Conservation (phyloP, 2,797 vertebrate species). For the Arnoldichthys spilopterus region DNA sequence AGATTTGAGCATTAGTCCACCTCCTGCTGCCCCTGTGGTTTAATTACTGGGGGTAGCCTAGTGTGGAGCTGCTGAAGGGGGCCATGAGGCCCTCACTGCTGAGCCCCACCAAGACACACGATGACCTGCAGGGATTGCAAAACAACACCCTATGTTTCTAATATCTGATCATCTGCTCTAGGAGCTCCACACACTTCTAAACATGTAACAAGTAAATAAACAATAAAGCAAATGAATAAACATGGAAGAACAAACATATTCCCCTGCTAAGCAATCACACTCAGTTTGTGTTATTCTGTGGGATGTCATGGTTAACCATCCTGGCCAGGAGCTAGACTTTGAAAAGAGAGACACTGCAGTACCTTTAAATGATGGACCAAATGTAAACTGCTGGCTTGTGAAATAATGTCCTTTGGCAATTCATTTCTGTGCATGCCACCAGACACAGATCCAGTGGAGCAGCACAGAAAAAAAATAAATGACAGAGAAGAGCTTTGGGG, state of each 20-base stretch:
- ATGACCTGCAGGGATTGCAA: constrained; percentile 33
- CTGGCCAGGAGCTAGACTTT: background rate
- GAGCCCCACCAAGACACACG: constrained; percentile 32
- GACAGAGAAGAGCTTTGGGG: constrained; percentile 23
- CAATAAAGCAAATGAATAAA: constrained; percentile 6
- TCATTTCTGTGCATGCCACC: constrained; percentile 15
- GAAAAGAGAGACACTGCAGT: background rate
- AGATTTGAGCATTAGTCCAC: constrained; percentile 75
- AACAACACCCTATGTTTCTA: constrained; percentile 23
- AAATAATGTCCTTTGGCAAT: constrained; percentile 41
- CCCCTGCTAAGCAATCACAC: no score
- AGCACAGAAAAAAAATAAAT: constrained; percentile 16
- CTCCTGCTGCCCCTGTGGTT: constrained; percentile 75
- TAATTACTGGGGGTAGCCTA: constrained; percentile 77
- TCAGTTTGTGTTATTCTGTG: background rate
- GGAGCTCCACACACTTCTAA: background rate
- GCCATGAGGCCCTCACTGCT: constrained; percentile 30
- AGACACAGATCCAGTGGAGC: constrained; percentile 23
- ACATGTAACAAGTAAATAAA: background rate
- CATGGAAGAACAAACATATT: constrained; percentile 2
- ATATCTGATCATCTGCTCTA: constrained; percentile 5
- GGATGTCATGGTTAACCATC: constrained; percentile 2
- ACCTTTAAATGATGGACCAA: constrained; percentile 26
- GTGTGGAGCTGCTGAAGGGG: constrained; percentile 69
- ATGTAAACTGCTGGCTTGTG: constrained; percentile 37